phyloP scores from a whole-genome alignment of 2,113 vertebrate species.

The Catharus bicknelli region DNA sequence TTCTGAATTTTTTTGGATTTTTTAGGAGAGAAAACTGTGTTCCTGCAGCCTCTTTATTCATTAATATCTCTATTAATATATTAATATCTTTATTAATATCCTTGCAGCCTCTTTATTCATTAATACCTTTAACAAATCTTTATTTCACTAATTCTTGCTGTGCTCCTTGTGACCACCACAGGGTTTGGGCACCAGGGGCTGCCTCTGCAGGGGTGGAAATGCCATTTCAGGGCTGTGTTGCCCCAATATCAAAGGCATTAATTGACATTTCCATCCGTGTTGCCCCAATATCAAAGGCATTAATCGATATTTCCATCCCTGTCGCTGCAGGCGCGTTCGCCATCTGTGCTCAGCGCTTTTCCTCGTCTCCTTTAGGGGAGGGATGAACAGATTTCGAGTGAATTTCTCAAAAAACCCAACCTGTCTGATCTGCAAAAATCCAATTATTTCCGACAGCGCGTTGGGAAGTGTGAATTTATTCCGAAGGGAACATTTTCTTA shows the following conservation, averaged over 20 bases:
- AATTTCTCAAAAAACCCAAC: background rate
- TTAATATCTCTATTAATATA: too few relatives aligned
- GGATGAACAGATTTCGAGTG: background rate
- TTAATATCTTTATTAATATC: too few relatives aligned
- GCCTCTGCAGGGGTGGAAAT: background rate
- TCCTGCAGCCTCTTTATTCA: background rate
- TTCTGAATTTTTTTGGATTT: accelerated
- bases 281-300: background rate
- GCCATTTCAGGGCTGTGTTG: background rate
- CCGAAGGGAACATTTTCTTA: background rate
- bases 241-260: background rate
- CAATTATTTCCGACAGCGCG: background rate
- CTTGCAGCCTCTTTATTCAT: too few relatives aligned
- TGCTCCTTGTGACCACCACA: background rate
- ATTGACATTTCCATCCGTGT: background rate
- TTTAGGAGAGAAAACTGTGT: background rate
- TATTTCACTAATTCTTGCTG: accelerated
- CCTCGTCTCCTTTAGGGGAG: background rate
- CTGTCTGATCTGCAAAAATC: background rate
- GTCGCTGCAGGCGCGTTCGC: background rate
- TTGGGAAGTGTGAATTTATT: background rate
- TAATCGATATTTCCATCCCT: background rate
- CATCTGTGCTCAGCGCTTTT: background rate
- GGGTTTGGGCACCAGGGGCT: background rate
- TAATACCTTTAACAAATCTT: background rate